Evolutionary conservation across 2,888 invertebrate species (phyloP).

Genomic region (Leptinotarsa tumamoca): DNA sequence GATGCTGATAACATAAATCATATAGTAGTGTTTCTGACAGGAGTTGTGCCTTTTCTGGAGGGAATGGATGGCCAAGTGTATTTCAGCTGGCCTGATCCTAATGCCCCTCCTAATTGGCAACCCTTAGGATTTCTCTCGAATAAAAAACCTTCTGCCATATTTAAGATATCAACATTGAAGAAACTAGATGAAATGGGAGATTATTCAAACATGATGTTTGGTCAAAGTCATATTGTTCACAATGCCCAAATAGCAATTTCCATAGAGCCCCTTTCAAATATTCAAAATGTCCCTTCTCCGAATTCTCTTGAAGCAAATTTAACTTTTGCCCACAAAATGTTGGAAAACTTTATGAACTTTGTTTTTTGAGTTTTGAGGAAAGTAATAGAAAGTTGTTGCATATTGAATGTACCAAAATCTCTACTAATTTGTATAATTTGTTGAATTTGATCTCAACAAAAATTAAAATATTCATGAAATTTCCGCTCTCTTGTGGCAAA

Average conservation of each 20-base stretch:
- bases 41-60: constrained; percentile 84
- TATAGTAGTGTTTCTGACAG: constrained; percentile 93
- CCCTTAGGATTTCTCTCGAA: constrained; percentile 93
- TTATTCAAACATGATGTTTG: constrained; percentile 75
- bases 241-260: constrained; percentile 96
- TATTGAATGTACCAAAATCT: no score
- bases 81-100: constrained; percentile 94
- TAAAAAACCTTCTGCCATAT: constrained; percentile 95
- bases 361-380: constrained; percentile 61
- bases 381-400: no score
- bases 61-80: constrained; percentile 89
- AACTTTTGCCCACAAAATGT: constrained; percentile 88
- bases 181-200: constrained; percentile 78
- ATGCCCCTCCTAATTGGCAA: constrained; percentile 93
- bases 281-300: constrained; percentile 64
- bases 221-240: constrained; percentile 84
- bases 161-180: constrained; percentile 90
- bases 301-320: constrained; percentile 65
- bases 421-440: no score
- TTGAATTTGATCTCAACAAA: no score
- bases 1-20: constrained; percentile 95
- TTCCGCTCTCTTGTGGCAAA: no score
- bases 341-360: constrained; percentile 93
- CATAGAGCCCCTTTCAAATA: constrained; percentile 72
- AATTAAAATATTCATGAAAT: no score